Percentiles rank a stretch among this genome's conserved stretches.
phyloP scores from a whole-genome alignment of 2,113 vertebrate genomes.

The Lamprologus sp. region DNA sequence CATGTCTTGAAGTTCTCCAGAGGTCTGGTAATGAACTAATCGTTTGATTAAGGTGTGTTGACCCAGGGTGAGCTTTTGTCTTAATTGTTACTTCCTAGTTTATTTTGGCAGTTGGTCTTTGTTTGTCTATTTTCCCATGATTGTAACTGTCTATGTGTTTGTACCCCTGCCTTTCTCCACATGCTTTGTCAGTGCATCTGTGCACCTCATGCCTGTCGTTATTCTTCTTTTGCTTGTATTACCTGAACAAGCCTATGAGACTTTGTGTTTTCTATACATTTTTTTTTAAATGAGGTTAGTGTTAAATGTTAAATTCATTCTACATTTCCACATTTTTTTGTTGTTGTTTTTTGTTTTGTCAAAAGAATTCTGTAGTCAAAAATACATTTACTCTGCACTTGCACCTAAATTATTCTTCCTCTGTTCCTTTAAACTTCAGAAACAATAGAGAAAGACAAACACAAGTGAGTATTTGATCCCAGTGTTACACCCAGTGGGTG shows the following conservation, averaged over 20 bases:
- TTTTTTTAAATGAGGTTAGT: not conserved
- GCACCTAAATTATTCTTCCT: not conserved
- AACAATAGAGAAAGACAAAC: slow-evolving; percentile 28
- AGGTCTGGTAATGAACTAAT: not conserved
- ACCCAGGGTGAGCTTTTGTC: not conserved
- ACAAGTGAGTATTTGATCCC: not conserved
- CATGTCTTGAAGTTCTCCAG: not conserved
- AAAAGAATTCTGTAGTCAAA: not conserved
- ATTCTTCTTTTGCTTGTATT: not conserved
- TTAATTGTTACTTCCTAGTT: not conserved
- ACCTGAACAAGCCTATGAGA: not conserved
- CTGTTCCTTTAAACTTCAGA: slow-evolving; percentile 12
- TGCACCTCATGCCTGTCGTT: not conserved
- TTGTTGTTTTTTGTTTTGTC: not conserved
- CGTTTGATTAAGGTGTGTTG: not conserved
- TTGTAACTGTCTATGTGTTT: not conserved
- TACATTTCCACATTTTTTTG: accelerated
- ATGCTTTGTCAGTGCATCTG: not conserved
- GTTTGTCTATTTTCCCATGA: not conserved
- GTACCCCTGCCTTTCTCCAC: not conserved
- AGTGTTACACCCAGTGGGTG: not conserved
- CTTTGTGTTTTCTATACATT: not conserved
- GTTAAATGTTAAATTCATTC: not conserved
- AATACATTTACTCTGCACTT: not conserved
- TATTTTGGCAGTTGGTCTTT: not conserved